These are phyloP conservation scores for Litoditis marina DNA, from an alignment of 2,888 invertebrate species.

Conservation along the genomic window DNA sequence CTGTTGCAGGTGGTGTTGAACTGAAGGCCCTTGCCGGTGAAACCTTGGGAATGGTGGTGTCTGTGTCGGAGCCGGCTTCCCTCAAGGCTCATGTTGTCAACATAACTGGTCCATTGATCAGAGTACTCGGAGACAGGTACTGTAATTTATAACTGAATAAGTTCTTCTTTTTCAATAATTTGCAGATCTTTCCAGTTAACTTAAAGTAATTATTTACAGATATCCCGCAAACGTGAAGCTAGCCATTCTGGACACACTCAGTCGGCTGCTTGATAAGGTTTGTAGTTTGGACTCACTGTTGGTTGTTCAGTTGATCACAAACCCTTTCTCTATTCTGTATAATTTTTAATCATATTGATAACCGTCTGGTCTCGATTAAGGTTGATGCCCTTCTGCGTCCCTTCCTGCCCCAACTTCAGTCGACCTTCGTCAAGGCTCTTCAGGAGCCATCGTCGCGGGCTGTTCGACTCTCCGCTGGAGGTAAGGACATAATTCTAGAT, in stretches of 20 bases:
- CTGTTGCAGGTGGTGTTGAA: slow-evolving; percentile 73
- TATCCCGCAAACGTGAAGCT: slow-evolving; percentile 91
- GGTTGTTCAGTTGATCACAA: neutral
- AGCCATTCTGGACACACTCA: slow-evolving; percentile 88
- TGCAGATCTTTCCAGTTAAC: neutral
- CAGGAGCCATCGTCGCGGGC: slow-evolving; percentile 71
- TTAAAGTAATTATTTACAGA: slow-evolving; percentile 6
- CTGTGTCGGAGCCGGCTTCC: slow-evolving; percentile 34
- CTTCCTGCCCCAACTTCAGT: slow-evolving; percentile 95
- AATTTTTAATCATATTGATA: slow-evolving; percentile 13
- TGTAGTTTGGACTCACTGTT: no score
- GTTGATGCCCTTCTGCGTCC: slow-evolving; percentile 92
- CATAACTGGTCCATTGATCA: slow-evolving; percentile 92
- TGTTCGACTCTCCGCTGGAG: slow-evolving; percentile 44
- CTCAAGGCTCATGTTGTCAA: slow-evolving; percentile 80
- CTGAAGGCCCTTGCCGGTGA: slow-evolving; percentile 91
- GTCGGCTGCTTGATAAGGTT: slow-evolving; percentile 84
- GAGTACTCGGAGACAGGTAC: slow-evolving; percentile 82
- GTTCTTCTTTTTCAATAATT: neutral
- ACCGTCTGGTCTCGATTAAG: slow-evolving; percentile 67
- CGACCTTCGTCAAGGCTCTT: slow-evolving; percentile 91
- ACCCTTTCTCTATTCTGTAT: neutral
- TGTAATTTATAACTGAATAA: no score
- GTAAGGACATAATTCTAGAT: no score
- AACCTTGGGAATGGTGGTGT: slow-evolving; percentile 80